These are phyloP conservation scores for Pseudocheirus occidentalis DNA, from an alignment of 2,797 vertebrate species.

Conservation along the genomic window DNA sequence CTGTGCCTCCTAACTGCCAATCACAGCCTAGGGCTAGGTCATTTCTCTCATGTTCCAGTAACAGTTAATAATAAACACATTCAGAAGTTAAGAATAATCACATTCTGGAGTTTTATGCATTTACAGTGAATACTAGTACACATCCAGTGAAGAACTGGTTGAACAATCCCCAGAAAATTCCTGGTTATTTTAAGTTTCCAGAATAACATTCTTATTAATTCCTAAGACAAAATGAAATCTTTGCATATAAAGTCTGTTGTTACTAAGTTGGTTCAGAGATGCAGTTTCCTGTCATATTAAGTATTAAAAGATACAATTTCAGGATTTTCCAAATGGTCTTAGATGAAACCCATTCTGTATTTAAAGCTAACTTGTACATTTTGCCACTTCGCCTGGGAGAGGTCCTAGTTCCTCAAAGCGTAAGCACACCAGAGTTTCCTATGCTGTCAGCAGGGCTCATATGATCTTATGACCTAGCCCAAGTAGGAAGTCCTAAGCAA, in stretches of 20 bases:
- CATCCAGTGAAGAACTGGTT: neutral
- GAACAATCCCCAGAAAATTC: neutral
- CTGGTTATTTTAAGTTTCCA: neutral
- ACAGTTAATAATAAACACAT: neutral
- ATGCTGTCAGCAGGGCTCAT: neutral
- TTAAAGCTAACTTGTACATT: neutral
- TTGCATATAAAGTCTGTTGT: neutral
- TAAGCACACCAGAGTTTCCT: neutral
- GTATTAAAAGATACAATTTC: neutral
- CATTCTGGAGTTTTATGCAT: neutral
- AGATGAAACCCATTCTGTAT: neutral
- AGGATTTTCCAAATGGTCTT: neutral
- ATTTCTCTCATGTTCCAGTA: neutral
- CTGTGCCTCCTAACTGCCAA: neutral
- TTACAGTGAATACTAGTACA: neutral
- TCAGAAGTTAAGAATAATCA: neutral
- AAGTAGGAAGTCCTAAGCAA: neutral
- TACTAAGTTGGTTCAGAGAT: neutral
- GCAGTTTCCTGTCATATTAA: neutral
- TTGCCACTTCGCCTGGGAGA: neutral
- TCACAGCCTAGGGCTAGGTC: neutral
- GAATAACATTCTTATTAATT: neutral
- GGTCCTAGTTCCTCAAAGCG: neutral
- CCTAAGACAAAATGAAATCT: neutral
- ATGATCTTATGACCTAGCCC: neutral